Base-by-base conservation (phyloP, 2,113 vertebrate species). In the Tragulus kanchil region DNA sequence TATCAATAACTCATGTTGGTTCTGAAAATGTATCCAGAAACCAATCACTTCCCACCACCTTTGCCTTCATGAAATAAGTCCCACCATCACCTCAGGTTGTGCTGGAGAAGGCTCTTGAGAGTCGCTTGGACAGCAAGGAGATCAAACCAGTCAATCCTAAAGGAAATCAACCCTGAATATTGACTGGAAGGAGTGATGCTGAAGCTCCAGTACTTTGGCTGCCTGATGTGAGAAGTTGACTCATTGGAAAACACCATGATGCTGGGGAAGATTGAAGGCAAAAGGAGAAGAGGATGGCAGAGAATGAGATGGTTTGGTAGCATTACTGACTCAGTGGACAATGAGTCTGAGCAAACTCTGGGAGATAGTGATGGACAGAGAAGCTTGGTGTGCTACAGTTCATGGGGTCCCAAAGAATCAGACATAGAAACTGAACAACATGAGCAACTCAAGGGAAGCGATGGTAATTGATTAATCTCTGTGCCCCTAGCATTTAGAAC, bases 401-500 rank as follows among this genome's bases (percentile, higher is more conserved):
- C 42, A 13, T 73, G 69, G 69, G 69, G 21, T 25, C 36, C 36
- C 69, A 45, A 5, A 73, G 42, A 45, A 21, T 45, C 8, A 73
- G 36, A 45, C 11, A 25, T 73, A 42, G 36, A 36, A 36, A 36
- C 36, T 36, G 36, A 36, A 36, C 36, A 36, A 36, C 48, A 15
- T 73, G 56, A 92, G 15, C 12, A 77, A 64, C 75, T 95, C 42
- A 85, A 95, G 71, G 12, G 14, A 96, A 96, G 23, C n/a, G 25
- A 71, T 61, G 54, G 3, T 50, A 48, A 36, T 12, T 93, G 75
- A 77, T 52, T 84, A 79, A 93, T 52, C 28, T 71, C 48, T n/a
- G 13, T 71, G 58, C 7, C 16, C 16, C 19, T 77, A 42, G 16
- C 45, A 85, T 59, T 85, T 85, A 90, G 36, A 89, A 90, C 13